Base-by-base conservation (phyloP, 2,888 invertebrate genomes). In the Lithophane socia region DNA sequence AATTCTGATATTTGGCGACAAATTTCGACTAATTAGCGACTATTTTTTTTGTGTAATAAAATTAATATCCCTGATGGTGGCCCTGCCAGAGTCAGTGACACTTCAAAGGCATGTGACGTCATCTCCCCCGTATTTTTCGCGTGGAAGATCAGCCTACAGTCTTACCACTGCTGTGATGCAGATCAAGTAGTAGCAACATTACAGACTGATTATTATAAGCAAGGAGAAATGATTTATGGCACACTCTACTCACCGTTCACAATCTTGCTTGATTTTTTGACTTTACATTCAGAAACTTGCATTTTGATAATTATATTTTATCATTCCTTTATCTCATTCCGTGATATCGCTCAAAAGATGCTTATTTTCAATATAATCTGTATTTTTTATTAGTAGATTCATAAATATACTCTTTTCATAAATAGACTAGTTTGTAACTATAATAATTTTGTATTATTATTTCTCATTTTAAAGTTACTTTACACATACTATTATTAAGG, bases 271-370 rank as follows among this genome's bases (percentile, higher is more conserved):
- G 42, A 37, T 52, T 42, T 56, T 69, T 7, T 29, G 2, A 37
- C 9, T 44, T 21, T n/a, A 16, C 16, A 65, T 21, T 21, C 44
- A 52, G 24, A 47, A 61, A 18, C 3, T 56, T 73, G 73, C 79
- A 67, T 79, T 79, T 79, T 13, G 12, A 63, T 73, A 73, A 67
- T 44, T 44, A 58, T n/a, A 49, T 29, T 67, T 37, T 64, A 13
- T 73, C 49, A 80, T 79, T 79, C 80, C 67, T 63, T 0, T 37
- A n/a, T 72, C n/a, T 60, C 29, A 69, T 70, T 70, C 49, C 80
- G 49, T 70, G 42, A 60, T 65, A 49, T 29, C 60, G 75, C 80
- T 80, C 69, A 80, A 70, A 79, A 80, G n/a, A 52, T 65, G 56
- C 56, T 64, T 69, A 8, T 29, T 21, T 66, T 7, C 1, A 18